phyloP scores from a whole-genome alignment of 2,797 vertebrate species.

The Urocyon cinereoargenteus region DNA sequence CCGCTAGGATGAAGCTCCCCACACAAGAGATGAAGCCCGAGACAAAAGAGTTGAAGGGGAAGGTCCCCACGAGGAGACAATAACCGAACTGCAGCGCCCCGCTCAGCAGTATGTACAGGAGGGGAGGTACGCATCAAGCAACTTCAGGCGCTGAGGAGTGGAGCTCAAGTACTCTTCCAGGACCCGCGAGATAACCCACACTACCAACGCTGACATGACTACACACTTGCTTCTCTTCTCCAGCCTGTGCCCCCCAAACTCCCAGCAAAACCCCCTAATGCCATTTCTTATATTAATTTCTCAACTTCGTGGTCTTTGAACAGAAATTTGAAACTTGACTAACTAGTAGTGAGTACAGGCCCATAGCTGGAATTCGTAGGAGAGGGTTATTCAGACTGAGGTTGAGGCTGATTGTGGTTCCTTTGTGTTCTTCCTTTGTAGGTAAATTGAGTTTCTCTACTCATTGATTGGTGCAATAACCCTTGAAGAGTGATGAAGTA shows the following conservation, averaged over 20 bases:
- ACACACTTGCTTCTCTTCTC: rapidly evolving
- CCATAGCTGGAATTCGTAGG: background rate
- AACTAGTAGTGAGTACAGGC: background rate
- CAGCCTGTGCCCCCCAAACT: background rate
- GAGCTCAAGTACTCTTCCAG: conserved; percentile 93
- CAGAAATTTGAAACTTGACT: conserved; percentile 17
- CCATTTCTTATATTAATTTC: conserved; percentile 31
- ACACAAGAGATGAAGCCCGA: conserved; percentile 98
- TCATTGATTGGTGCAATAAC: background rate
- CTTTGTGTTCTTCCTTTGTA: background rate
- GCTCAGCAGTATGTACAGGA: conserved; percentile 96
- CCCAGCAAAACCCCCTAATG: too few relatives aligned
- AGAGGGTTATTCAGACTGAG: background rate
- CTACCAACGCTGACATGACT: conserved; percentile 88
- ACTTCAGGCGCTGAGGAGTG: conserved; percentile 94
- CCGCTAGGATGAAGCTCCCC: conserved; percentile 96
- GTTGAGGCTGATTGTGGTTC: background rate
- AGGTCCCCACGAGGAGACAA: conserved; percentile 96
- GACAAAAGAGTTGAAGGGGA: conserved; percentile 98
- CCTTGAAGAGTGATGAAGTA: background rate
- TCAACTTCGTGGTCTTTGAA: background rate
- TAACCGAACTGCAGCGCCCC: conserved; percentile 97
- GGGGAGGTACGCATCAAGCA: conserved; percentile 95
- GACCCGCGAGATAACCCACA: conserved; percentile 94
- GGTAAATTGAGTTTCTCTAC: background rate